A percentile compares a stretch with the other conserved stretches of the same genome.
These are phyloP conservation scores for Diaphora mendica DNA, from an alignment of 2,888 invertebrate genomes.

Conservation along the genomic window DNA sequence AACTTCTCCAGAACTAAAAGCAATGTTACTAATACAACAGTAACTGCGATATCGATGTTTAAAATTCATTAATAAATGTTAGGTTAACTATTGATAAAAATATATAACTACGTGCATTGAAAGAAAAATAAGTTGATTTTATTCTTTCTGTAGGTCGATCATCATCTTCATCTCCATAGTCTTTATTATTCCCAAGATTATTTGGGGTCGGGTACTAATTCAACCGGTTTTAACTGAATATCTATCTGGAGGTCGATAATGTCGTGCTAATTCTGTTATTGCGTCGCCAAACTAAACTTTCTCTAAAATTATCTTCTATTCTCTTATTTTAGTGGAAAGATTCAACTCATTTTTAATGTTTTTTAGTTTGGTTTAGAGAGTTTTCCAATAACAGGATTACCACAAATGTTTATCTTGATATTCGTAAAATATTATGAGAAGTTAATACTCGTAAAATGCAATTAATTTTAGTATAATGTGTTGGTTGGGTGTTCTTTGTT, in stretches of 20 bases:
- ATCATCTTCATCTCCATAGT: too few relatives aligned
- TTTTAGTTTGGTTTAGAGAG: too few relatives aligned
- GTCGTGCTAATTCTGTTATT: too few relatives aligned
- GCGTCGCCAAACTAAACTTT: too few relatives aligned
- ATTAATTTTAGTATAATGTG: neutral
- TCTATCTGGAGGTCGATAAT: too few relatives aligned
- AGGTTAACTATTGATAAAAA: neutral
- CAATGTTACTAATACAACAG: neutral
- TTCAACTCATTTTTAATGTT: too few relatives aligned
- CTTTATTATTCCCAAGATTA: too few relatives aligned
- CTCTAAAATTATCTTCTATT: too few relatives aligned
- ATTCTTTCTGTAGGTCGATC: neutral
- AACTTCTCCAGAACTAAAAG: neutral
- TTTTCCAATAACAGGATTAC: too few relatives aligned
- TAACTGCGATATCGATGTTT: neutral
- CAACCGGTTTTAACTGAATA: too few relatives aligned
- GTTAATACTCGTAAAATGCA: neutral
- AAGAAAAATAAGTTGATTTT: neutral
- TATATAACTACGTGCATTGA: neutral
- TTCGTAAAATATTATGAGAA: neutral
- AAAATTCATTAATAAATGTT: neutral
- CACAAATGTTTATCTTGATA: neutral
- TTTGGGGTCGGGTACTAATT: too few relatives aligned
- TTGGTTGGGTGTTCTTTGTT: conserved; percentile 8
- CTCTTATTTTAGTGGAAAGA: too few relatives aligned